A percentile compares a stretch with the other conserved stretches of the same genome.
Evolutionary conservation across 1,140 invertebrate species (phyloP).

Genomic region (Drosophila bocqueti): DNA sequence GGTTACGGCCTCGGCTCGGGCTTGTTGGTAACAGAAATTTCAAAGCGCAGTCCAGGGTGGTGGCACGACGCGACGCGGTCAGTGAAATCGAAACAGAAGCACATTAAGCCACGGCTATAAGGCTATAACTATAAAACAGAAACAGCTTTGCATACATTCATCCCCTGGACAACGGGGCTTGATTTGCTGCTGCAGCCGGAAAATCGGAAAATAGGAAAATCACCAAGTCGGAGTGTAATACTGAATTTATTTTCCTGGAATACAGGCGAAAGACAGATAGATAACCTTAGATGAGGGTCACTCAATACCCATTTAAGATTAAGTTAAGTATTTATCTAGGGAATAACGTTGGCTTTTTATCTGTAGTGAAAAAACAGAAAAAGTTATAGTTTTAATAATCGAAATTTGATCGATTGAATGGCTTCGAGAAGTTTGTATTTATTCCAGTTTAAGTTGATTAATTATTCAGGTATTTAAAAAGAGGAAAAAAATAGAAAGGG

Average conservation of each 20-base stretch:
- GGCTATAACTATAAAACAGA: constrained; percentile 52
- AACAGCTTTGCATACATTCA: constrained; percentile 46
- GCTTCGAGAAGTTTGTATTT: not conserved
- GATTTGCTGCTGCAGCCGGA: constrained; percentile 23
- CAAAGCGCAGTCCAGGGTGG: constrained; percentile 26
- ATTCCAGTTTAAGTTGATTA: not conserved
- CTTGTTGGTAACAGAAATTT: constrained; percentile 22
- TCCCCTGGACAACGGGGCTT: constrained; percentile 21
- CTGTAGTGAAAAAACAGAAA: not conserved
- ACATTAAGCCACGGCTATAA: constrained; percentile 50
- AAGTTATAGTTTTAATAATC: not conserved
- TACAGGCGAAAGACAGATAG: not conserved
- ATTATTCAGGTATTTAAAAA: not conserved
- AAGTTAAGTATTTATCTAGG: not conserved
- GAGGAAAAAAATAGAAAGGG: too few species aligned
- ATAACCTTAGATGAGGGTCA: not conserved
- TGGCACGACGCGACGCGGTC: constrained; percentile 14
- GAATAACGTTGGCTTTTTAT: not conserved
- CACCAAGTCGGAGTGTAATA: constrained; percentile 24
- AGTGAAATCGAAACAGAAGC: constrained; percentile 46
- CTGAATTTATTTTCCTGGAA: constrained; percentile 16
- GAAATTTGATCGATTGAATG: not conserved
- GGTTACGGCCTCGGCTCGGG: constrained; percentile 2
- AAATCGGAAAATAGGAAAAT: constrained; percentile 9
- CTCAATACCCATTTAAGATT: not conserved